Base-by-base conservation (phyloP, 2,113 vertebrate species). In the Actenoides lindsayi region DNA sequence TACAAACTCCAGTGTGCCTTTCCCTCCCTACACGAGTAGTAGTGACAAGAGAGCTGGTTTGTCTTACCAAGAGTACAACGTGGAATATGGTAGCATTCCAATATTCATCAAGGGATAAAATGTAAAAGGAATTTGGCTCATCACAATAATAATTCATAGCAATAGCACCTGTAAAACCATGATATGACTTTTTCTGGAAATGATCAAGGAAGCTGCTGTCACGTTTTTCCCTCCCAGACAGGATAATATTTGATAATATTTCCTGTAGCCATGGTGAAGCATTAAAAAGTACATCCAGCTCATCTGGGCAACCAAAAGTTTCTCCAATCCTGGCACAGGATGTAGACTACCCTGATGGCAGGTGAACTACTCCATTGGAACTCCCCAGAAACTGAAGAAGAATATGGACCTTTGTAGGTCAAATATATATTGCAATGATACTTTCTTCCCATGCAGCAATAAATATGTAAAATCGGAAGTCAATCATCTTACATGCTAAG, bases 131-230 rank as follows among this genome's bases (percentile, higher is more conserved):
- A 80, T 80, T 50, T 83, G 67, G 39, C 48, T 87, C 6, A 7
- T 31, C 10, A 17, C 42, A 69, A 71, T 68, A 80, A 60, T 60
- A 76, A 64, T 68, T 85, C n/a, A 71, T 35, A 68, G 53, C 33
- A 86, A 35, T 54, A 68, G 13, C 51, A 92, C 48, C 83, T 88
- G 79, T 60, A 76, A 92, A 90, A 88, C 2, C 25, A 88, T 64
- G 30, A 78, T 51, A 80, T 63, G 69, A 48, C 35, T 76, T 92
- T 89, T 92, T 67, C 67, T 94, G 89, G 86, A 96, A 73, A 73
- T 69, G 19, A 39, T 27, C 42, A 77, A 90, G 79, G 39, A 88
- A 83, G 57, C n/a, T 90, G 70, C 39, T 5, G 20, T 76, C 75
- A 76, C 35, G 23, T 51, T 76, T 57, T 53, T 90, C 70, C 76